Evolutionary conservation across 2,888 invertebrate genomes (phyloP).

Genomic region (Megastigmus dorsalis): DNA sequence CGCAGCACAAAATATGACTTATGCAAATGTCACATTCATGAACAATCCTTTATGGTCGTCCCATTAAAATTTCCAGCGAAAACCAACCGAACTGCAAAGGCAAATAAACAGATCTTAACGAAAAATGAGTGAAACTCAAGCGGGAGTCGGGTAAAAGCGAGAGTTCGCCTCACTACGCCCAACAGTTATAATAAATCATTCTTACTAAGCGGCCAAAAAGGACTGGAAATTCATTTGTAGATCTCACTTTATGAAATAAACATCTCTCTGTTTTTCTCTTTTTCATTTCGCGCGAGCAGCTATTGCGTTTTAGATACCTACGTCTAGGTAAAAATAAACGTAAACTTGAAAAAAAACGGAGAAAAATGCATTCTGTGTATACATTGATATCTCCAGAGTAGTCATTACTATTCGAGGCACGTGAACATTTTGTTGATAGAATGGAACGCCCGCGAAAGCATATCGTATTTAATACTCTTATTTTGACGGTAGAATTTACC

Average conservation of each 20-base stretch:
- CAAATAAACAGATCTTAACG: not conserved
- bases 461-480: no score
- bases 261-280: no score
- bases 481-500: no score
- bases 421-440: no score
- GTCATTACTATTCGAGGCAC: no score
- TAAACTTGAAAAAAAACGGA: not conserved
- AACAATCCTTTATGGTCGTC: not conserved
- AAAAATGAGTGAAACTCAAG: constrained; percentile 46
- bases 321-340: not conserved
- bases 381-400: no score
- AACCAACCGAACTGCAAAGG: not conserved
- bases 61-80: constrained; percentile 19
- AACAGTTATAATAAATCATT: constrained; percentile 40
- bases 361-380: no score
- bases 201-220: not conserved
- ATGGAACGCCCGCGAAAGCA: no score
- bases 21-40: constrained; percentile 16
- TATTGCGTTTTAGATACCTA: no score
- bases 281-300: no score
- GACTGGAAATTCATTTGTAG: constrained; percentile 34
- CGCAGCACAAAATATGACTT: not conserved
- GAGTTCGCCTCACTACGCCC: constrained; percentile 16
- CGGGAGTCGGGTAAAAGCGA: constrained; percentile 33
- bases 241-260: constrained; percentile 18